Evolutionary conservation across 2,113 vertebrate species (phyloP), one percentile per base, ranked within the genome.

Genomic region (Neopipo cinnamomea): DNA sequence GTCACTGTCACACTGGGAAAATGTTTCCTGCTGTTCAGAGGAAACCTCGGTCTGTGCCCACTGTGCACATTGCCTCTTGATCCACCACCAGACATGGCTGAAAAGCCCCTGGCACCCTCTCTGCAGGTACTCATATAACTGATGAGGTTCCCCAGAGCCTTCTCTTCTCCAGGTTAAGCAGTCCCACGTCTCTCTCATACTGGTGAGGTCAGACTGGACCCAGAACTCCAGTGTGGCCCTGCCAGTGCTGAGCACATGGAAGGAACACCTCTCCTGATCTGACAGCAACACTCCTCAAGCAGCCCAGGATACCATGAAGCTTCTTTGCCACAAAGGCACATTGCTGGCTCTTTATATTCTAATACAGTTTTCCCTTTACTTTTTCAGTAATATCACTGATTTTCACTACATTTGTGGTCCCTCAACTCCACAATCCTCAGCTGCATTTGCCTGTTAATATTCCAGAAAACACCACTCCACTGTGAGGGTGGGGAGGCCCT

Each of bases 81-180:
- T 24, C n/a, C 27, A 63, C 2, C 33, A 7, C 39, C 41, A 20
- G 49, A 42, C 53, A 19, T 30, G 8, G 14, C 75, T 68, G 66
- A 6, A 12, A 14, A 67, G 35, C 15, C 21, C 18, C 53, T 24
- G 14, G 16, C 37, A 63, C 22, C 13, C 50, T 6, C 19, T 8
- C 24, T 74, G 47, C 56, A 59, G 27, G 8, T 0, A 1, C 63
- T 19, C 9, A 4, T 13, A 21, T 1, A 31, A 21, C 0, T 4
- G 66, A 24, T 14, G 22, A 76, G 56, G 42, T 7, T 35, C 2
- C 35, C 33, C 52, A 10, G 47, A 85, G 53, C 50, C 24, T 39
- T 9, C 44, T 9, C 33, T 89, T 52, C 20, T 27, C 25, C 59
- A 44, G 46, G 52, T 2, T 3, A 12, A 31, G 35, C 58, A 66